Conservation (phyloP, 1,140 invertebrate species). For the Pygmarrhopalites habei region DNA sequence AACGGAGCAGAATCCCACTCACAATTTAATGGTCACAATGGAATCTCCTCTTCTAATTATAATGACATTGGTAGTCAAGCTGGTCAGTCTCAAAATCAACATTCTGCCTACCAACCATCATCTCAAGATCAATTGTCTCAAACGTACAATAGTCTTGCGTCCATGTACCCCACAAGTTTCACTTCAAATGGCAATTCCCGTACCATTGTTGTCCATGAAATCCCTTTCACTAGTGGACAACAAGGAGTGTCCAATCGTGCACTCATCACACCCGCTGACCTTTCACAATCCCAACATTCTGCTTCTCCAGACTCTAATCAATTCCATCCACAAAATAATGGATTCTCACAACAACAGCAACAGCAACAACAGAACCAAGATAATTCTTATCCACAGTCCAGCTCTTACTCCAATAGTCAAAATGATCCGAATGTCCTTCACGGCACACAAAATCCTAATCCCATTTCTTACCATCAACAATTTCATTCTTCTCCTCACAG, state of each 20-base stretch:
- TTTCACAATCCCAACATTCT: not conserved
- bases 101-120: not conserved
- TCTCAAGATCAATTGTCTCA: not conserved
- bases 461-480: no score
- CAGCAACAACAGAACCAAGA: conserved; percentile 3
- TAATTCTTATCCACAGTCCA: not conserved
- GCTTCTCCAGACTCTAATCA: not conserved
- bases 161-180: not conserved
- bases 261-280: conserved; percentile 3
- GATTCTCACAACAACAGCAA: conserved; percentile 9
- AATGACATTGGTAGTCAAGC: not conserved
- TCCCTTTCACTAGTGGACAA: not conserved
- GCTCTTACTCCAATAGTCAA: no score
- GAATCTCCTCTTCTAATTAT: no score
- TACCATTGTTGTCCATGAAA: conserved; percentile 23
- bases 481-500: not conserved
- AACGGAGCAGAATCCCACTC: not conserved
- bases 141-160: no score
- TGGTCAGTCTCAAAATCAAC: not conserved
- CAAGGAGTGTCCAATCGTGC: conserved; percentile 4
- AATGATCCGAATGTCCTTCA: no score
- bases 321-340: not conserved
- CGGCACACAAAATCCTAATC: not conserved
- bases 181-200: not conserved
- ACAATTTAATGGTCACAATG: no score